These are phyloP conservation scores for Cheilosia vulpina DNA, from an alignment of 2,888 invertebrate genomes.

Conservation along the genomic window DNA sequence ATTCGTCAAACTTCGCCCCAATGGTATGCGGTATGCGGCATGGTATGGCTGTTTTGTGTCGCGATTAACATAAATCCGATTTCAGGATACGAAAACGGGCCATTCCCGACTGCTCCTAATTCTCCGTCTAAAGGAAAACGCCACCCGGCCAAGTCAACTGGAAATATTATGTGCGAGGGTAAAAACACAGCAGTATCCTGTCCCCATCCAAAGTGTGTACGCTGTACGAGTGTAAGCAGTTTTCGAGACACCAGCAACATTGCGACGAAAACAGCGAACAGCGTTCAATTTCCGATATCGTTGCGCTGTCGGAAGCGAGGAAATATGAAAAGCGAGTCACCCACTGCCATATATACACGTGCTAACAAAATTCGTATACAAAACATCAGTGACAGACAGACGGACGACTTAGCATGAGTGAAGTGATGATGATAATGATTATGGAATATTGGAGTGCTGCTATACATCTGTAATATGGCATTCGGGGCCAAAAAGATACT, in stretches of 20 bases:
- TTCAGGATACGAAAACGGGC: background rate
- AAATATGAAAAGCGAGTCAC: conserved; percentile 64
- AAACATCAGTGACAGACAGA: conserved; percentile 73
- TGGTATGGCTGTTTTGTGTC: background rate
- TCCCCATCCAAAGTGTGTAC: background rate
- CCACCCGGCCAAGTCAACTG: background rate
- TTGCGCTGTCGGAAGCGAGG: conserved; percentile 58
- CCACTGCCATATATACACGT: background rate
- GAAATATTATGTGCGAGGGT: background rate
- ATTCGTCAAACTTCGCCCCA: conserved; percentile 35
- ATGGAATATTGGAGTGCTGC: conserved; percentile 58
- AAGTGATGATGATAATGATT: conserved; percentile 66
- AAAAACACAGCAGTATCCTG: conserved; percentile 7
- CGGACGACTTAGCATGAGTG: conserved; percentile 70
- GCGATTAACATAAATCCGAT: conserved; percentile 64
- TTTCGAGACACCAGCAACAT: conserved; percentile 41
- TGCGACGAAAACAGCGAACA: conserved; percentile 62
- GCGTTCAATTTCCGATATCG: conserved; percentile 68
- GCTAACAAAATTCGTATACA: conserved; percentile 10
- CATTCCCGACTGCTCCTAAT: no score
- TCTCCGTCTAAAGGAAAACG: background rate
- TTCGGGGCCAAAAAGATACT: conserved; percentile 45
- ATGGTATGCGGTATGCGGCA: background rate
- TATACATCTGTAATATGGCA: conserved; percentile 53
- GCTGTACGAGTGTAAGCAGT: conserved; percentile 22